Conservation (phyloP, 2,797 vertebrate genomes). For the Scarus forsteni region DNA sequence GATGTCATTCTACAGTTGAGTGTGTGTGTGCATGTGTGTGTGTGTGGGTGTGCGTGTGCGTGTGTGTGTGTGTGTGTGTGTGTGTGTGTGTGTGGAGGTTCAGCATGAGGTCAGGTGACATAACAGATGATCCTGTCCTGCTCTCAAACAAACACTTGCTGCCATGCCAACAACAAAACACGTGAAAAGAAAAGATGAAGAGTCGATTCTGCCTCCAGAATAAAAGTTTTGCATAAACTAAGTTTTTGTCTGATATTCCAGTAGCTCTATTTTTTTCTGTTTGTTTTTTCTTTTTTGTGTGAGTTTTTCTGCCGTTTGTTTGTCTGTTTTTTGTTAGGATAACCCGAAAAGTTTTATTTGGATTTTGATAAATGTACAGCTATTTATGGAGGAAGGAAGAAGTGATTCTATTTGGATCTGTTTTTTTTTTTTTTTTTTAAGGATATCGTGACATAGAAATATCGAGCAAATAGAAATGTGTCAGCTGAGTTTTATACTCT, state of each 20-base stretch:
- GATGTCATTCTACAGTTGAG: slow-evolving; percentile 51
- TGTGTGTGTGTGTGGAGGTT: slow-evolving; percentile 51
- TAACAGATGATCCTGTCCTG: slow-evolving; percentile 69
- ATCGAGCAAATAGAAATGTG: no score
- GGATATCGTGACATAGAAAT: no score
- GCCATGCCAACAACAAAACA: slow-evolving; percentile 70
- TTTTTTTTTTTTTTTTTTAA: no score
- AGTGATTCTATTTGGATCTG: no score
- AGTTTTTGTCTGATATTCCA: slow-evolving; percentile 11
- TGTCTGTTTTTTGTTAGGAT: no score
- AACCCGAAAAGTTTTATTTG: no score
- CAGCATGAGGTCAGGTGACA: slow-evolving; percentile 77
- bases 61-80: slow-evolving; percentile 17
- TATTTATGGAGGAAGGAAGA: no score
- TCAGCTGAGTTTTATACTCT: no score
- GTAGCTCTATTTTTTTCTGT: no score
- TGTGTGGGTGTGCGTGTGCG: slow-evolving; percentile 27
- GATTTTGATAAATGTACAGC: no score
- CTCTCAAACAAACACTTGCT: slow-evolving; percentile 65
- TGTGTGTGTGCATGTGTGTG: slow-evolving; percentile 15
- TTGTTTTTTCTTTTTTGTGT: no score
- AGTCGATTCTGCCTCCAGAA: slow-evolving; percentile 46
- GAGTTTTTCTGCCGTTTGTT: no score
- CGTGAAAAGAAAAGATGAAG: slow-evolving; percentile 61
- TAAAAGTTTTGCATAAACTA: slow-evolving; percentile 24